Percentiles rank a stretch among this genome's conserved stretches.
Evolutionary conservation across 2,113 vertebrate genomes (phyloP).

Genomic region (Phaethon lepturus): DNA sequence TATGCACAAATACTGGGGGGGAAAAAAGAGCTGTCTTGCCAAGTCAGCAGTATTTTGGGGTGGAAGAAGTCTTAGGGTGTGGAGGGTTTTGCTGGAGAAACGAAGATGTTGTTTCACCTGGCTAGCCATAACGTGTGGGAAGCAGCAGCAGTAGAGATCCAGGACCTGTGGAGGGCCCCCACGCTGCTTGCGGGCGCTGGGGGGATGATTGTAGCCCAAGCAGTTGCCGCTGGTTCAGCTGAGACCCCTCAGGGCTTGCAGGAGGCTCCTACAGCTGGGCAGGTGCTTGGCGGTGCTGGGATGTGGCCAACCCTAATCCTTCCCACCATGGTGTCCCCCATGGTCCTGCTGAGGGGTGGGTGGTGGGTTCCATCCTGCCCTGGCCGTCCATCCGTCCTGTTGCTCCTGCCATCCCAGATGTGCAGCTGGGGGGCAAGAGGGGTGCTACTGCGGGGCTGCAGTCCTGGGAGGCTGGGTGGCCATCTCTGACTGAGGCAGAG

Average conservation of each 20-base stretch:
- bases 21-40: not conserved
- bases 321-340: rapidly evolving
- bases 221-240: not conserved
- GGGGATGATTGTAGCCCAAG: not conserved
- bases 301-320: not conserved
- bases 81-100: not conserved
- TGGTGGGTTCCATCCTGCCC: not conserved
- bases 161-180: not conserved
- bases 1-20: not conserved
- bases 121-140: not conserved
- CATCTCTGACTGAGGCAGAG: rapidly evolving
- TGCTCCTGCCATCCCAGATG: not conserved
- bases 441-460: not conserved
- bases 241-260: not conserved
- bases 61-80: not conserved
- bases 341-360: not conserved
- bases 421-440: not conserved
- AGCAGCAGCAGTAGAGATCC: not conserved
- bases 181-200: rapidly evolving
- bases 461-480: not conserved
- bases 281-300: not conserved
- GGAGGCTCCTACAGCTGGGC: not conserved
- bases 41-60: not conserved
- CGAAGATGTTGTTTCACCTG: rapidly evolving
- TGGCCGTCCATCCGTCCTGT: rapidly evolving